phyloP scores from a whole-genome alignment of 2,888 invertebrate genomes.

The Yponomeuta plumbellus region DNA sequence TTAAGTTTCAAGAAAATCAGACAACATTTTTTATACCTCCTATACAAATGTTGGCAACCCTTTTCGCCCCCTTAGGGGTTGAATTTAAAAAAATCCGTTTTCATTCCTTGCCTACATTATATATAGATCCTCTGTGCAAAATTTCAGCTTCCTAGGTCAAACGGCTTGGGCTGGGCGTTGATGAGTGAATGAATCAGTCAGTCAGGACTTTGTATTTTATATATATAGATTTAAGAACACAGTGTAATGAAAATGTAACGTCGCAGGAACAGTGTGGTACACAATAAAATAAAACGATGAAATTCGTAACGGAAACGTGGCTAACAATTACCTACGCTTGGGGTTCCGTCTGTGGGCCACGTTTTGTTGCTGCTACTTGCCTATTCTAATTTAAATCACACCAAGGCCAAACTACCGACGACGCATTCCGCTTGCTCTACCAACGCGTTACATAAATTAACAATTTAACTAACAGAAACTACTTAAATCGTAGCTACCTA shows the following conservation, averaged over 20 bases:
- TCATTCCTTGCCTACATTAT: too few species aligned
- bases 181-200: too few species aligned
- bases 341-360: conserved; percentile 10
- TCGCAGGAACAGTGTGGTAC: conserved; percentile 4
- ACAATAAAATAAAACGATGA: conserved; percentile 8
- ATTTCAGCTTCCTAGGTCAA: too few species aligned
- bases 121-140: too few species aligned
- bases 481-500: conserved; percentile 27
- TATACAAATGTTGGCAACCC: too few species aligned
- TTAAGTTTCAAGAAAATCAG: too few species aligned
- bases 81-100: too few species aligned
- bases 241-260: conserved; percentile 3
- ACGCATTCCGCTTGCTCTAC: conserved; percentile 10
- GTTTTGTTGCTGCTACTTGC: conserved; percentile 16
- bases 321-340: conserved; percentile 32
- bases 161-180: too few species aligned
- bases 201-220: too few species aligned
- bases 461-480: conserved; percentile 19
- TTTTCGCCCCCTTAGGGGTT: too few species aligned
- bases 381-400: conserved; percentile 28
- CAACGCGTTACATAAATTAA: conserved; percentile 30
- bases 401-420: conserved; percentile 9
- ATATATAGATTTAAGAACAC: neutral
- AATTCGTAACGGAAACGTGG: conserved; percentile 31
- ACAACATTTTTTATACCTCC: too few species aligned